phyloP scores from a whole-genome alignment of 2,888 invertebrate species.

The Ypsolopha scabrella region DNA sequence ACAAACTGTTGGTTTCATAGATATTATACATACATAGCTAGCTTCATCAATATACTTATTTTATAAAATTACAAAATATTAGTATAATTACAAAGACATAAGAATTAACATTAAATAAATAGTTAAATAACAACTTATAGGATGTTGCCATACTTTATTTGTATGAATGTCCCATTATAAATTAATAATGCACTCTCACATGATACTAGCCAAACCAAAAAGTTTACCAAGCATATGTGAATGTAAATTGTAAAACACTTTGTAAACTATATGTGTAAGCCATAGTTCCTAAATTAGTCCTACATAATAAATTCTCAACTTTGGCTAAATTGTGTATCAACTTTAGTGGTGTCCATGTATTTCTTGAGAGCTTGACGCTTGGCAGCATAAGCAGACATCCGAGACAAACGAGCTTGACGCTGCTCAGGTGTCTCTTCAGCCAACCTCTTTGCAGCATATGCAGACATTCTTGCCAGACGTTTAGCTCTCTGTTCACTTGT shows the following conservation, averaged over 20 bases:
- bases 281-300: neutral
- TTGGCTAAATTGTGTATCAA: neutral
- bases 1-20: too few relatives aligned
- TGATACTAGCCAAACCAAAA: too few relatives aligned
- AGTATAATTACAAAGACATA: too few relatives aligned
- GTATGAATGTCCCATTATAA: too few relatives aligned
- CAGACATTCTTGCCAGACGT: slow-evolving; percentile 51
- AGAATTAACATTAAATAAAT: too few relatives aligned
- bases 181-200: too few relatives aligned
- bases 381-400: slow-evolving; percentile 60
- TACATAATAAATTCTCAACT: neutral
- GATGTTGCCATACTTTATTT: too few relatives aligned
- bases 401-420: slow-evolving; percentile 35
- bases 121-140: too few relatives aligned
- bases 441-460: slow-evolving; percentile 51
- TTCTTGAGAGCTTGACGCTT: slow-evolving; percentile 46
- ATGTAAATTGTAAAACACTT: neutral
- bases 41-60: too few relatives aligned
- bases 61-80: too few relatives aligned
- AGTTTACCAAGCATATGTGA: too few relatives aligned
- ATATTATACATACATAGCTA: too few relatives aligned
- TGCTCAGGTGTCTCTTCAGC: slow-evolving; percentile 32
- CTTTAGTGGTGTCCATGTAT: neutral
- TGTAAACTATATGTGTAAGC: neutral
- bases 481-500: slow-evolving; percentile 46